phyloP scores from a whole-genome alignment of 2,888 invertebrate species.

The Agonopterix alstromeriana region DNA sequence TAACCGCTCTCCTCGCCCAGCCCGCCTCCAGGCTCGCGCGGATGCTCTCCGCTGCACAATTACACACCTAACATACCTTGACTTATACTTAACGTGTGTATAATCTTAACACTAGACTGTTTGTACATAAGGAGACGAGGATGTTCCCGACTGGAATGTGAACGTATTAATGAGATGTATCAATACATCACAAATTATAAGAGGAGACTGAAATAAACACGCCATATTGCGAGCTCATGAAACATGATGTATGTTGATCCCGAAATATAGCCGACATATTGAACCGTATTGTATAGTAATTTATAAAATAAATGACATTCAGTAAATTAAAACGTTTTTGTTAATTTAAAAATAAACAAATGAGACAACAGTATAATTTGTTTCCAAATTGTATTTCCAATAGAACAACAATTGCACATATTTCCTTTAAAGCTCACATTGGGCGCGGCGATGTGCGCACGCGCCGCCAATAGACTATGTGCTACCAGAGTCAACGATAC shows the following conservation, averaged over 20 bases:
- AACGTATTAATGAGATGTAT: too few relatives aligned
- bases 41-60: conserved; percentile 63
- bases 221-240: conserved; percentile 5
- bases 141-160: too few relatives aligned
- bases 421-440: conserved; percentile 63
- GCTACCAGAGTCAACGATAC: conserved; percentile 65
- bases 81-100: too few relatives aligned
- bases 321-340: conserved; percentile 6
- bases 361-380: conserved; percentile 23
- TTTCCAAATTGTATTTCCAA: conserved; percentile 69
- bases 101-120: too few relatives aligned
- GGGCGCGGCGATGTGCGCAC: conserved; percentile 20
- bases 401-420: conserved; percentile 72
- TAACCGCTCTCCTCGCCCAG: conserved; percentile 72
- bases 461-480: conserved; percentile 30
- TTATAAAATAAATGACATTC: conserved; percentile 10
- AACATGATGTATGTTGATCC: neutral
- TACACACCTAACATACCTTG: neutral
- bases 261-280: conserved; percentile 4
- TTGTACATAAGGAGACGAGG: too few relatives aligned
- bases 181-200: conserved; percentile 1
- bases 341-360: conserved; percentile 31
- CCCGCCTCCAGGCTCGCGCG: conserved; percentile 77
- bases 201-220: conserved; percentile 15
- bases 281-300: conserved; percentile 9